Evolutionary conservation across 2,113 vertebrate species (phyloP), one percentile per base, ranked within the genome.

Genomic region (Ciconia maguari): DNA sequence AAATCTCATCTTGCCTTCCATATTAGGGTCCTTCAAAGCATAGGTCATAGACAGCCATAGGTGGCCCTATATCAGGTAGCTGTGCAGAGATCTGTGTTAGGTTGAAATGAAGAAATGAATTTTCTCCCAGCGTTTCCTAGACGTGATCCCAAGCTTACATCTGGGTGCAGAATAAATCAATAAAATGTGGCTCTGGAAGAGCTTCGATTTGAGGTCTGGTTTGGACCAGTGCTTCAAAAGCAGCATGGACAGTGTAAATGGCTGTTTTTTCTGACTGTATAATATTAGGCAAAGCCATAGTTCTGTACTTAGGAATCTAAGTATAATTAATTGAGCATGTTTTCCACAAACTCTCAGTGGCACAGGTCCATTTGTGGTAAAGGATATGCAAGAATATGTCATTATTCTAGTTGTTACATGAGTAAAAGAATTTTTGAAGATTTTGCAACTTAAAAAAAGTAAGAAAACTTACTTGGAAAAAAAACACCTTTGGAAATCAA

Each of bases 341-440:
- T 90, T 95, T 80, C 86, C 75, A 60, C 86, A 92, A 94, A 88
- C 26, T 83, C n/a, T 62, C 13, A 26, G 46, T 83, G 88, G 82
- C 85, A 85, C 17, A 34, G 17, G 79, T 71, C 93, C 82, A 90
- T 62, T 66, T 88, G 85, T 86, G 93, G 90, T 88, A 92, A 90
- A 90, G 62, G 81, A 26, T 76, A 88, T 79, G 61, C 62, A 79
- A 70, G 52, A 89, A 64, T 88, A 95, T 93, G 52, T 78, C 62
- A 90, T 77, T 92, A 83, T 44, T 90, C 24, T 86, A 87, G 55
- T 26, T 83, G 72, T 65, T 88, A 42, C 19, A 60, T 7, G 60
- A 77, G 30, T 54, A 95, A 83, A 85, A 86, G 58, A 54, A 66
- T 83, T 92, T 96, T 93, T 70, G 62, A 86, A 80, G 51, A 38